A percentile compares a stretch with the other conserved stretches of the same genome.
These are phyloP conservation scores for Macrosiphum euphorbiae DNA, from an alignment of 2,888 invertebrate species.

Conservation along the genomic window DNA sequence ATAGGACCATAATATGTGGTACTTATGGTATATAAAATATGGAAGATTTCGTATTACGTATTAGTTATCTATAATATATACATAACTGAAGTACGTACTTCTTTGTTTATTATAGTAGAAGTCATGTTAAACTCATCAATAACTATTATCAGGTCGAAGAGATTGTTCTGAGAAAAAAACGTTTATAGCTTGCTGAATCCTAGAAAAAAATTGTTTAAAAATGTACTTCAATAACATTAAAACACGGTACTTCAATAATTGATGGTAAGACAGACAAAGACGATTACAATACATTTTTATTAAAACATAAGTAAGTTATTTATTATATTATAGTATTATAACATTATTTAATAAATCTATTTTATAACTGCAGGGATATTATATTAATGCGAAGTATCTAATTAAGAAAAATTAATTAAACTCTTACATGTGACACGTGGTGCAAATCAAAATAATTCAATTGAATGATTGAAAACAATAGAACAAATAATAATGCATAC, in stretches of 20 bases:
- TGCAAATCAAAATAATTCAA: neutral
- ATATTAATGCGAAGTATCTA: neutral
- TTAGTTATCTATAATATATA: neutral
- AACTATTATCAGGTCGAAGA: neutral
- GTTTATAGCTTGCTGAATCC: neutral
- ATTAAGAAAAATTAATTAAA: neutral
- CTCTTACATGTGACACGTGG: neutral
- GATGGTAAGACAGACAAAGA: neutral
- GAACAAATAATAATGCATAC: neutral
- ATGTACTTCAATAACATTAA: neutral
- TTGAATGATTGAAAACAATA: neutral
- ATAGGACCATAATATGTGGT: neutral
- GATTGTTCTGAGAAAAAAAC: neutral
- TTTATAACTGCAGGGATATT: neutral
- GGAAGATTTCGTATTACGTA: neutral
- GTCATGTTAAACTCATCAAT: neutral
- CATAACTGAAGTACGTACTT: neutral
- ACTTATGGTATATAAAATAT: neutral
- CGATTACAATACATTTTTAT: neutral
- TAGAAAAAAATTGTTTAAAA: neutral
- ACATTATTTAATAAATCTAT: neutral
- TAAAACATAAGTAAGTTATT: neutral
- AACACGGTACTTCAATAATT: neutral
- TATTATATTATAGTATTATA: neutral
- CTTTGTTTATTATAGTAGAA: neutral